Percentiles rank a stretch among this genome's conserved stretches.
phyloP scores from a whole-genome alignment of 2,888 invertebrate species.

The Frankliniella fusca region DNA sequence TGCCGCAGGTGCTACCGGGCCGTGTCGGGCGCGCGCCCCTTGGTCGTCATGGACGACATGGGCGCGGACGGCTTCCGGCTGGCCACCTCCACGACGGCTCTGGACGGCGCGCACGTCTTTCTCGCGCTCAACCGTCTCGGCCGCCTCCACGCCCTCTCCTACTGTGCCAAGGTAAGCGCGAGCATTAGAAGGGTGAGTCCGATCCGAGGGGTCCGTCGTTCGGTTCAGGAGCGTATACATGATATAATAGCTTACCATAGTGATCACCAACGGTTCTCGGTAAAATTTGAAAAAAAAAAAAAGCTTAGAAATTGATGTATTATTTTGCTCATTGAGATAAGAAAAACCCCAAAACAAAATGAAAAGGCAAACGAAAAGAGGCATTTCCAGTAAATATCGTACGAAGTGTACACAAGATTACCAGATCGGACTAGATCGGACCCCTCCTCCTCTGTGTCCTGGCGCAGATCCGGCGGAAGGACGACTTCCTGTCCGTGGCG shows the following conservation, averaged over 20 bases:
- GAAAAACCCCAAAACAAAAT: too few relatives aligned
- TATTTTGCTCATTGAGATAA: too few relatives aligned
- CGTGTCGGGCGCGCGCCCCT: not conserved
- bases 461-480: not conserved
- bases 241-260: too few relatives aligned
- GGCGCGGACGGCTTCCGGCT: slow-evolving; percentile 33
- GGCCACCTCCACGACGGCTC: slow-evolving; percentile 34
- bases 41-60: slow-evolving; percentile 38
- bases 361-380: too few relatives aligned
- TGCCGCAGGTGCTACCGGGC: not conserved
- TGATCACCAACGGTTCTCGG: too few relatives aligned
- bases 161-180: slow-evolving; percentile 35
- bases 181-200: not conserved
- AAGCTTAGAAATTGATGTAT: too few relatives aligned
- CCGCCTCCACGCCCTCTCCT: slow-evolving; percentile 40
- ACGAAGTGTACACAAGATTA: too few relatives aligned
- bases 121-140: slow-evolving; percentile 38
- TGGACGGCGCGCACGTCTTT: slow-evolving; percentile 39
- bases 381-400: too few relatives aligned
- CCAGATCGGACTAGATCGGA: too few relatives aligned
- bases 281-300: too few relatives aligned
- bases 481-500: slow-evolving; percentile 26
- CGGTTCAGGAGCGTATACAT: too few relatives aligned
- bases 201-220: too few relatives aligned
- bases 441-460: not conserved